Evolutionary conservation across 2,113 vertebrate genomes (phyloP).

Genomic region (Atrichornis clamosus): DNA sequence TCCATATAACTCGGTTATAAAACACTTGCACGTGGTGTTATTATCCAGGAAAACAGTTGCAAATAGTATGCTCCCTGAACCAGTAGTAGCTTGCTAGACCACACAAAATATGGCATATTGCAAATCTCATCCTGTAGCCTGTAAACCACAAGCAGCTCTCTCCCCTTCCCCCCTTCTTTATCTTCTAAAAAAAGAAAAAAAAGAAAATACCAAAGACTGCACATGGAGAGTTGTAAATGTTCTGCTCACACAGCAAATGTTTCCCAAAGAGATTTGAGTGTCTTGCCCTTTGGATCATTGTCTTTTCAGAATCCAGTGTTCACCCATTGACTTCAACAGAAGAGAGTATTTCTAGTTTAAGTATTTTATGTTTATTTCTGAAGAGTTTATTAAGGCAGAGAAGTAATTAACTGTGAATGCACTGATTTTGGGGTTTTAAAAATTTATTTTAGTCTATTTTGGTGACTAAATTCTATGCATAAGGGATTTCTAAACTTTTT

Average conservation of each 20-base stretch:
- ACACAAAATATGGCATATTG: constrained; percentile 42
- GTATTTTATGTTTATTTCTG: not conserved
- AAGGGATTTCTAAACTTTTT: not conserved
- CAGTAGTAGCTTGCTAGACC: constrained; percentile 40
- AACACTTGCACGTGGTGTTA: not conserved
- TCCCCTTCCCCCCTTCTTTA: not conserved
- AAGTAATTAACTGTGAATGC: not conserved
- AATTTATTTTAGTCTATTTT: not conserved
- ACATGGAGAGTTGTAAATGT: not conserved
- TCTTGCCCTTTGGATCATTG: not conserved
- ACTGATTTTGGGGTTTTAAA: not conserved
- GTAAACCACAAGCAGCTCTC: constrained; percentile 31
- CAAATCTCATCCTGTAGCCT: constrained; percentile 35
- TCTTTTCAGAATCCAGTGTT: not conserved
- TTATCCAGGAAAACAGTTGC: constrained; percentile 44
- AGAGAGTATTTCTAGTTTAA: not conserved
- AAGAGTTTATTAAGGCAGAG: not conserved
- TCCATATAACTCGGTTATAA: not conserved
- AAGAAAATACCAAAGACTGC: not conserved
- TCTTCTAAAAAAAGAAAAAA: constrained; percentile 14
- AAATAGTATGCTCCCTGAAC: constrained; percentile 57
- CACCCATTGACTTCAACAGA: not conserved
- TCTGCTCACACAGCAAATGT: not conserved
- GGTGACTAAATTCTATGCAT: not conserved
- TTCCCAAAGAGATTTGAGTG: not conserved